Evolutionary conservation across 2,113 vertebrate genomes (phyloP), one percentile per base, ranked within the genome.

Genomic region (Anarrhichthys ocellatus): DNA sequence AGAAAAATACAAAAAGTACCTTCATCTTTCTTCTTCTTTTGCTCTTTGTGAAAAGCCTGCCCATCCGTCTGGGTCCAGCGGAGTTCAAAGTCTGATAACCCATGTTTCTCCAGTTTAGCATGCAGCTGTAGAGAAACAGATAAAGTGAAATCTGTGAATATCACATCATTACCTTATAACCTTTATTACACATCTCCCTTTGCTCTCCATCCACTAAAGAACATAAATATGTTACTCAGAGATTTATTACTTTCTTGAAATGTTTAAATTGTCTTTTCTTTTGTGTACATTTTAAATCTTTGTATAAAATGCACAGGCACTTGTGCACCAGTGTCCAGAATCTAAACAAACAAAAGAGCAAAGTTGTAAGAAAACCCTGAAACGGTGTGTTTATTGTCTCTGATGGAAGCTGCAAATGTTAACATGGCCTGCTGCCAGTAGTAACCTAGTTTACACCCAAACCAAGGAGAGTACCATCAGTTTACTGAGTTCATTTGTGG

Each of bases 101-200:
- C 72, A 15, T 70, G 9, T 9, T 66, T 59, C 36, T 62, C 42
- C 56, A 89, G 32, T 6, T 78, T 72, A 24, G 27, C 61, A 18
- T 87, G 69, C 11, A 92, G 32, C 90, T 91, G 56, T 4, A 58
- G 17, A 69, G 52, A 32, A 59, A 72, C 9, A 17, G 10, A 24
- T 5, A 5, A 59, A 2, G 29, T 7, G 2, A 65, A 42, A 70
- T 24, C 48, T 44, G 34, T 34, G 42, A 38, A 52, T 4, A 38
- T 24, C 22, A 34, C n/a, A 7, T 24, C 24, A 50, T 46, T 14
- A 44, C 44, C 14, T 3, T 34, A 22, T 3, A 22, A 9, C 22
- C 20, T 38, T 80, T 52, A 17, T 54, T 9, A 42, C 20, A 7
- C 22, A 22, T 18, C 40, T 24, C 13, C 11, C 18, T 48, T 63